Evolutionary conservation across 2,797 vertebrate species (phyloP).

Genomic region (Menidia menidia): DNA sequence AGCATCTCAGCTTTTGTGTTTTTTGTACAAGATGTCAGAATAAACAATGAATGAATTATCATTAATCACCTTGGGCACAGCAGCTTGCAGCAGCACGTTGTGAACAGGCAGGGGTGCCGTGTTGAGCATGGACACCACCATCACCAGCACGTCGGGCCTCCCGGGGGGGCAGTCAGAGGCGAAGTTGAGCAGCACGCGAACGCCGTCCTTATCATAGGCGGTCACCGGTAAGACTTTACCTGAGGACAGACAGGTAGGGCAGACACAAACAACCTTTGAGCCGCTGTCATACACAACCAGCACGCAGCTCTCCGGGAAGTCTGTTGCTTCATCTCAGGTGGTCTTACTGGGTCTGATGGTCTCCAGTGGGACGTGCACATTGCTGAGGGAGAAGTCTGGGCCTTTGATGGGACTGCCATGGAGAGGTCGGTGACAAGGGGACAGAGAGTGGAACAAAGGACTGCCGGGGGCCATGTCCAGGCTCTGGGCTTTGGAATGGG

Average conservation of each 20-base stretch:
- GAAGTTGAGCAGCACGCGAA: conserved; percentile 94
- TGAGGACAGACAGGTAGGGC: conserved; percentile 56
- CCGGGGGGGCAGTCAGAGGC: conserved; percentile 91
- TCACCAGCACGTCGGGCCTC: conserved; percentile 89
- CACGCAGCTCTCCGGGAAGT: neutral
- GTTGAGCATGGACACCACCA: conserved; percentile 96
- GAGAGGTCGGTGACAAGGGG: conserved; percentile 78
- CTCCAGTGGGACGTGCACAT: conserved; percentile 90
- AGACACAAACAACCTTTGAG: neutral
- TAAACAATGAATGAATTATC: no score
- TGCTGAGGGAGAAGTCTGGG: conserved; percentile 87
- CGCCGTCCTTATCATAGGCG: conserved; percentile 93
- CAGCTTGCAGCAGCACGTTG: conserved; percentile 91
- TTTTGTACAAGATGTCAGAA: no score
- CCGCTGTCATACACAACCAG: neutral
- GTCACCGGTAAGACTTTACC: conserved; percentile 92
- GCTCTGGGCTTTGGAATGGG: conserved; percentile 52
- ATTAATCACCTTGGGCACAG: conserved; percentile 92
- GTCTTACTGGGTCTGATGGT: conserved; percentile 94
- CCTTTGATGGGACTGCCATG: conserved; percentile 88
- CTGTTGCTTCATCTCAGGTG: neutral
- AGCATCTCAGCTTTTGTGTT: no score
- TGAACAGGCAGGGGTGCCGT: conserved; percentile 89
- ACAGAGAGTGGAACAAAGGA: conserved; percentile 86
- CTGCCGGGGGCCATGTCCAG: conserved; percentile 84